Conservation (phyloP, 2,888 invertebrate species). For the Lepas anatifera region DNA sequence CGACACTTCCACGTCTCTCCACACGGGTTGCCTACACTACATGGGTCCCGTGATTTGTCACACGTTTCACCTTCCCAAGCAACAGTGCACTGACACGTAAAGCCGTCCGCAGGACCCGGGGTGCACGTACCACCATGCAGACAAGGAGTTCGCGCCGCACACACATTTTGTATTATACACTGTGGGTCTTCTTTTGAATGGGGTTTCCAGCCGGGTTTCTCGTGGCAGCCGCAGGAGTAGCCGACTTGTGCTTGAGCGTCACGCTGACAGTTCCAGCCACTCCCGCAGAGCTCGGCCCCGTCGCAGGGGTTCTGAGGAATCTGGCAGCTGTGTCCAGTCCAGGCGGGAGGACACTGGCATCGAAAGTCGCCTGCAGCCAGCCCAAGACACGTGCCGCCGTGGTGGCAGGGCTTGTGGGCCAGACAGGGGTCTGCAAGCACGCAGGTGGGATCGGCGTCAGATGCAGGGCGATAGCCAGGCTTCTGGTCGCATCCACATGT, state of each 20-base stretch:
- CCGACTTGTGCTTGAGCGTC: background rate
- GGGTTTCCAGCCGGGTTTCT: background rate
- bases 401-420: background rate
- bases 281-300: background rate
- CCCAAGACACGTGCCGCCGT: conserved; percentile 2
- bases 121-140: background rate
- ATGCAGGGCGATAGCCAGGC: background rate
- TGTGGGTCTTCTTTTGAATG: background rate
- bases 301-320: background rate
- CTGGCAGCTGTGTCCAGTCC: background rate
- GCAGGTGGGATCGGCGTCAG: background rate
- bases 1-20: background rate
- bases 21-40: background rate
- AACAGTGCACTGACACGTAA: background rate
- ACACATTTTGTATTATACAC: background rate
- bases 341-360: background rate
- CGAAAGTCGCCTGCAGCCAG: background rate
- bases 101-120: background rate
- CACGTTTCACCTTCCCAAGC: background rate
- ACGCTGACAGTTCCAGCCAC: background rate
- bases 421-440: background rate
- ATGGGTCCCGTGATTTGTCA: background rate
- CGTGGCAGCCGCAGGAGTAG: background rate
- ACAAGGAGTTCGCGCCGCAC: background rate
- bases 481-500: background rate